Base-by-base conservation (phyloP, 1,140 invertebrate genomes). In the Tenebrio molitor region DNA sequence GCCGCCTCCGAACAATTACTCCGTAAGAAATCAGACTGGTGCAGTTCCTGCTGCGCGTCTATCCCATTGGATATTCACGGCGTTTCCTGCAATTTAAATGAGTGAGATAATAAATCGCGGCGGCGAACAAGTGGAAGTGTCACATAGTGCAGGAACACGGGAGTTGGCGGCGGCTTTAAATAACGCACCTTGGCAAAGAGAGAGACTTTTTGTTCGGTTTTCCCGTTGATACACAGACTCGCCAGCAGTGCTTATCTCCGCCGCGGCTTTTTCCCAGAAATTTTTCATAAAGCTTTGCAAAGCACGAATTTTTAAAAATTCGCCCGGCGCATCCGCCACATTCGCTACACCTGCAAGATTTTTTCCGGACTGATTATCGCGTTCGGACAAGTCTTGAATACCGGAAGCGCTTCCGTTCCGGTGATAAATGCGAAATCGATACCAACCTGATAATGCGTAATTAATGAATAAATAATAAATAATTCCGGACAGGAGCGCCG, bases 61-160 rank as follows among this genome's bases (percentile, higher is more conserved):
- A 39, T 39, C 36, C 3, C 25, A 39, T 39, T 39, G 12, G 50
- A 58, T 33, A 58, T 58, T 58, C 50, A 29, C 50, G n/a, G 50
- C 50, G 23, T 29, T 58, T 58, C 50, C 50, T 21, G 23, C 50
- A 58, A 58, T 58, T 12, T 39, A 39, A 39, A 39, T 39, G 7
- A 39, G 3, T 3, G 36, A 39, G 36, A 39, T 39, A 39, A 39
- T 58, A 58, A 58, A 58, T 58, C 23, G 50, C n/a, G 50, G n/a
- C 12, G 5, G 36, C 25, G 36, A 39, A 39, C 36, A 39, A 39
- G 36, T 39, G 50, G 50, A 58, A 58, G 50, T 29, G 21, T 5
- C 36, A 39, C 36, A n/a, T 39, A 12, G 36, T 39, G 36, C 3
- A 29, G 25, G 3, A 29, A 29, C n/a, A n/a, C n/a, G n/a, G n/a